A percentile compares a stretch with the other conserved stretches of the same genome.
phyloP scores from a whole-genome alignment of 2,888 invertebrate genomes.

The Mythimna ferrago region DNA sequence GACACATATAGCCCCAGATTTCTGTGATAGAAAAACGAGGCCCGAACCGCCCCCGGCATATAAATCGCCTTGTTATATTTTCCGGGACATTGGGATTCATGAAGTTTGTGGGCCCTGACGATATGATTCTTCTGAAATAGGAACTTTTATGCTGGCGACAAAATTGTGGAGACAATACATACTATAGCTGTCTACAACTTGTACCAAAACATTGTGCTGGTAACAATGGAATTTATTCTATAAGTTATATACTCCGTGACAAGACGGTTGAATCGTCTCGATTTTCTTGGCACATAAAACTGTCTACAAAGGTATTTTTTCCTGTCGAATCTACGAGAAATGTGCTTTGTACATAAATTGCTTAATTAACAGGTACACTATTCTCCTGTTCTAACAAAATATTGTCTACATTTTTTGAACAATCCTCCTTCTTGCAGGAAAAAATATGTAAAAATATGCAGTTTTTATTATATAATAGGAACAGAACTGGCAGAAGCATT shows the following conservation, averaged over 20 bases:
- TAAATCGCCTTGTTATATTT: slow-evolving; percentile 90
- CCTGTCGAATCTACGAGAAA: background rate
- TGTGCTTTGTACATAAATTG: background rate
- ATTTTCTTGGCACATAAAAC: background rate
- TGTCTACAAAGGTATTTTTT: slow-evolving; percentile 12
- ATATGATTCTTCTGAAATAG: slow-evolving; percentile 77
- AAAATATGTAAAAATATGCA: too few species aligned
- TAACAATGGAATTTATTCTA: background rate
- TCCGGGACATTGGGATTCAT: slow-evolving; percentile 90
- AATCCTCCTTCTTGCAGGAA: too few species aligned
- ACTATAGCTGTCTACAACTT: background rate
- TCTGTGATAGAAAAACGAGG: slow-evolving; percentile 86
- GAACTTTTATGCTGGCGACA: slow-evolving; percentile 63
- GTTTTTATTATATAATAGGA: too few species aligned
- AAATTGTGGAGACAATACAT: slow-evolving; percentile 43
- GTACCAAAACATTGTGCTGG: background rate
- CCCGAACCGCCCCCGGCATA: slow-evolving; percentile 86
- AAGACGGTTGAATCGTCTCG: background rate
- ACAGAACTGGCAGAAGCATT: too few species aligned
- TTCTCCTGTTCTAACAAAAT: too few species aligned
- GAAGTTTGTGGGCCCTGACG: slow-evolving; percentile 86
- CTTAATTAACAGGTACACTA: background rate
- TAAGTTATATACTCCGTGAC: background rate
- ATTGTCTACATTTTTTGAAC: too few species aligned
- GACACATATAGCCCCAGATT: slow-evolving; percentile 81